phyloP scores from a whole-genome alignment of 37 sponge, comb jelly and placozoan genomes.

The Halichondria panicea region DNA sequence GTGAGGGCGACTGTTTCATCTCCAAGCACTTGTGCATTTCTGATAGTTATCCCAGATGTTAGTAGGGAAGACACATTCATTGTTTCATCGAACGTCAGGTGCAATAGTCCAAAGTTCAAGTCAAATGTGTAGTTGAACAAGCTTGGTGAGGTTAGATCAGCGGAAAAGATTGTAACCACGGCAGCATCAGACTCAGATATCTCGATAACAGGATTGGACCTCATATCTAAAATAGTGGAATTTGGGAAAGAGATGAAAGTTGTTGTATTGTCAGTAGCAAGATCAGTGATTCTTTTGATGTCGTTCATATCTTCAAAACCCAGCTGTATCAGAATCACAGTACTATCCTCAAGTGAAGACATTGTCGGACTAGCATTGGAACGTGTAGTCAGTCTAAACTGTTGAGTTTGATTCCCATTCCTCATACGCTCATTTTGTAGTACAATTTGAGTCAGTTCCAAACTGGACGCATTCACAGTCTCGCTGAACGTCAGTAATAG shows the following conservation, averaged over 20 bases:
- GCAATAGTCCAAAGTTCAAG: conserved; percentile 58
- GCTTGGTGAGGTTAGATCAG: conserved; percentile 47
- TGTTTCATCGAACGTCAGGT: conserved; percentile 79
- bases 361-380: conserved; percentile 15
- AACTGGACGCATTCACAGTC: conserved; percentile 72
- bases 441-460: conserved; percentile 49
- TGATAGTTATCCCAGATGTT: conserved; percentile 43
- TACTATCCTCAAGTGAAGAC: conserved; percentile 48
- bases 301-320: conserved; percentile 82
- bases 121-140: conserved; percentile 62
- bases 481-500: conserved; percentile 79
- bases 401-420: conserved; percentile 38
- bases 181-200: conserved; percentile 17
- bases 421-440: conserved; percentile 29
- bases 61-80: conserved; percentile 56
- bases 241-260: conserved; percentile 64
- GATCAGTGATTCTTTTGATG: conserved; percentile 64
- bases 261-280: conserved; percentile 49
- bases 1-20: conserved; percentile 46
- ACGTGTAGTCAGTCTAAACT: conserved; percentile 33
- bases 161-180: conserved; percentile 24
- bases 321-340: conserved; percentile 47
- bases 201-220: conserved; percentile 42
- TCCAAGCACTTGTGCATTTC: neutral
- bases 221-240: conserved; percentile 78